Base-by-base conservation (phyloP, 2,113 vertebrate species). In the Oenanthe oenanthe region DNA sequence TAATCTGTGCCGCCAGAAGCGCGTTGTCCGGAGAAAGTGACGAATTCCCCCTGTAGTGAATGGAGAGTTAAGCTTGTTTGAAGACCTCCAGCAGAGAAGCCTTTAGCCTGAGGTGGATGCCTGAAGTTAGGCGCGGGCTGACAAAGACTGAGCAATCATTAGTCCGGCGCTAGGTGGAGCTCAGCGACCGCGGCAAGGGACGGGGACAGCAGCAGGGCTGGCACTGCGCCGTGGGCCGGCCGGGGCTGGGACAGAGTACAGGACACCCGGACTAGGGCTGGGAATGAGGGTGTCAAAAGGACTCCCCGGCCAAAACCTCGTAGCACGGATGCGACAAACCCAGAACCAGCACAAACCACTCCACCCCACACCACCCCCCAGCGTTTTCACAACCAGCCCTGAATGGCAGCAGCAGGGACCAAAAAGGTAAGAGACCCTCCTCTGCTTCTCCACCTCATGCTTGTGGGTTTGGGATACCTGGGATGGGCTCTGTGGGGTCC, bases 151-250 rank as follows among this genome's bases (percentile, higher is more conserved):
- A 14, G 32, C 8, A 62, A 51, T 50, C 51, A 31, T 72, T 60
- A 58, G 85, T 31, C 78, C 0, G 70, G 88, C 96, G 4, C 94
- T 91, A 95, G 96, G 3, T 75, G 96, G 96, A 83, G 96, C 96
- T 95, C 85, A 31, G 58, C 1, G 0, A 88, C 82, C 91, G 85
- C 66, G 54, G 22, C 21, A 1, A 1, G 14, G 62, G 26, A 22
- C 29, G 13, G 22, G 5, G 7, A 5, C 22, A 0, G 19, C 42
- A n/a, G 34, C 25, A 0, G 25, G 50, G 67, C 72, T 14, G 2
- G 66, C 24, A 4, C n/a, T 2, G 32, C 8, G 8, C 1, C 4
- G 12, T 4, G 62, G 21, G 38, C 14, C 67, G 31, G 43, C 32
- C 16, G 2, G 0, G 61, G 2, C 13, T 4, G 43, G 7, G 2